phyloP scores from a whole-genome alignment of 2,888 invertebrate species.

The Callimorpha dominula region DNA sequence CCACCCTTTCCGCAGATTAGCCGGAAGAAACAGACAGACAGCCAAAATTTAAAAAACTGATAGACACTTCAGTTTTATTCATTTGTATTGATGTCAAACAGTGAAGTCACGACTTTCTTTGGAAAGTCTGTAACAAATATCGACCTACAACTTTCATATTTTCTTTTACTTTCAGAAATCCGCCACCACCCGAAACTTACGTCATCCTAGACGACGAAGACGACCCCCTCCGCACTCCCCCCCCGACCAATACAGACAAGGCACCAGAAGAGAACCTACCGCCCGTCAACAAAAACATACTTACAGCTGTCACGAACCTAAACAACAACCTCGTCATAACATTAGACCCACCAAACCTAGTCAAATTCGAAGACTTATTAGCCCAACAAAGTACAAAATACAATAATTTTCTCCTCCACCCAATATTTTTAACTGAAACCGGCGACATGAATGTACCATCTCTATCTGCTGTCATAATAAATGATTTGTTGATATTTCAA shows the following conservation, averaged over 20 bases:
- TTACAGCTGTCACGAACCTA: background rate
- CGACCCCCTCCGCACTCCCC: background rate
- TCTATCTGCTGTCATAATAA: background rate
- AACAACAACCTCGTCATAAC: background rate
- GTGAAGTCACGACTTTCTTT: too few species aligned
- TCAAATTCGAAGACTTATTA: background rate
- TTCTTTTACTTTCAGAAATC: background rate
- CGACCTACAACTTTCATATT: background rate
- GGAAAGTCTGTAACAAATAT: too few species aligned
- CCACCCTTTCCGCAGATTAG: too few species aligned
- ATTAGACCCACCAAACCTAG: background rate
- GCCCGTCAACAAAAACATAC: background rate
- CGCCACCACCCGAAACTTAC: background rate
- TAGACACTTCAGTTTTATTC: too few species aligned
- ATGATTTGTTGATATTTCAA: background rate
- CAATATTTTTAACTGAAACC: background rate
- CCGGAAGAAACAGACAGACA: too few species aligned
- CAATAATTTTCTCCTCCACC: conserved; percentile 6
- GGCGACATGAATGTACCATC: background rate
- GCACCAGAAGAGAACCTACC: background rate
- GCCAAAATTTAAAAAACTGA: too few species aligned
- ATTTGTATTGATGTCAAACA: too few species aligned
- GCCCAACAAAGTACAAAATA: background rate
- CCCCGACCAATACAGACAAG: background rate
- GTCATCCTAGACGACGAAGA: conserved; percentile 9